A percentile compares a stretch with the other conserved stretches of the same genome.
Conservation (phyloP, 1,140 invertebrate genomes). For the Drosophila grimshawi region DNA sequence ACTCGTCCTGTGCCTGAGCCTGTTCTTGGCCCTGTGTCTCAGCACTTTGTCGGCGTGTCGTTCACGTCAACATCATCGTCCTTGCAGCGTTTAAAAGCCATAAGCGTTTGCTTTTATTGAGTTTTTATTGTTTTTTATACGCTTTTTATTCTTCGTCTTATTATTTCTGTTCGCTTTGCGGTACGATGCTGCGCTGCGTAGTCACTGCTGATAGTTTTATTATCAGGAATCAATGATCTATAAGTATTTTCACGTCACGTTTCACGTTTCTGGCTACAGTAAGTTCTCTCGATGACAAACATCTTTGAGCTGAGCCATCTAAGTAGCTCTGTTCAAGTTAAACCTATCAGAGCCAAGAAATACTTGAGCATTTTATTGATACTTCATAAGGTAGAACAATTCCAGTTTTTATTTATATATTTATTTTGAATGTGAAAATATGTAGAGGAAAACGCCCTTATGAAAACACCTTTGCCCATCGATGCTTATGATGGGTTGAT, state of each 20-base stretch:
- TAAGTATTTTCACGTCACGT: constrained; percentile 50
- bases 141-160: constrained; percentile 25
- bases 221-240: constrained; percentile 81
- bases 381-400: background rate
- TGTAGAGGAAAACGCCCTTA: background rate
- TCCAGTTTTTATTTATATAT: background rate
- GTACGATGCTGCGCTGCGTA: constrained; percentile 44
- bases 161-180: constrained; percentile 17
- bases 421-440: background rate
- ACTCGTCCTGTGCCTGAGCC: constrained; percentile 20
- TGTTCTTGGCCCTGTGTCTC: constrained; percentile 39
- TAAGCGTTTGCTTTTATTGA: constrained; percentile 79
- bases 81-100: constrained; percentile 72
- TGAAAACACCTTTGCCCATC: constrained; percentile 8
- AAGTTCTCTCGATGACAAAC: background rate
- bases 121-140: constrained; percentile 82
- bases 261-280: constrained; percentile 46
- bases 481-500: constrained; percentile 26
- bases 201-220: constrained; percentile 75
- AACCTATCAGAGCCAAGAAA: no score
- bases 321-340: no score
- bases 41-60: constrained; percentile 69
- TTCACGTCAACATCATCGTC: constrained; percentile 38
- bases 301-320: no score
- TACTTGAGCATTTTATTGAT: background rate